Evolutionary conservation across 2,888 invertebrate species (phyloP), one percentile per base, ranked within the genome.

Genomic region (Lochmaea capreae): DNA sequence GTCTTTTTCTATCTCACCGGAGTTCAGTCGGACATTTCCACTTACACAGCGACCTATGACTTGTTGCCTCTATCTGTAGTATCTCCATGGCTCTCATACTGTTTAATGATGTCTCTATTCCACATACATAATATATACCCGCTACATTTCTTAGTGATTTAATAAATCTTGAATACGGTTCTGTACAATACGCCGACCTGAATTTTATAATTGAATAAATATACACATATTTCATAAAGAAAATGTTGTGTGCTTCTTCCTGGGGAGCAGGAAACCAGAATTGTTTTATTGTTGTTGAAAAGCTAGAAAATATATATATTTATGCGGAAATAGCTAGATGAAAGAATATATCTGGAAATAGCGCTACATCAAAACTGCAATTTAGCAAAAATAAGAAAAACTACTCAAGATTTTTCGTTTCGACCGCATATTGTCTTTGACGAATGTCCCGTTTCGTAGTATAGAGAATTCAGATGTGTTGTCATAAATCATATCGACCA

Each of bases 211-310:
- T 67, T 59, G 26, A 46, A 14, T n/a, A 42, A 52, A 67, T 16
- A 43, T 59, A 22, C 43, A 67, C 43, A 67, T 66, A 66, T 67
- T 67, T 67, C 67, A 43, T 39, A 39, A 43, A 67, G 22, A 67
- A 18, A 67, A 54, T 46, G 58, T 14, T 58, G 43, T 67, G 22
- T 59, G 59, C 49, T 68, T 68, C 62, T 54, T 66, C n/a, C 26
- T 39, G 33, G 69, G 54, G 14, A 70, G 54, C 63, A 63, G 43
- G 42, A 54, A 63, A 63, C 63, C 43, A 14, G 9, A 69, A 70
- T 70, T 70, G 69, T 70, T 63, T 63, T 70, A 63, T 70, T 59
- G 69, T 54, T 63, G 69, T 63, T 42, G 42, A 43, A 49, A 69
- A 63, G 59, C 59, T 57, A n/a, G 67, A 58, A 57, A 58, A 67